Percentiles rank a stretch among this genome's conserved stretches.
phyloP scores from a whole-genome alignment of 2,888 invertebrate species.

The Platycheirus rosarum region DNA sequence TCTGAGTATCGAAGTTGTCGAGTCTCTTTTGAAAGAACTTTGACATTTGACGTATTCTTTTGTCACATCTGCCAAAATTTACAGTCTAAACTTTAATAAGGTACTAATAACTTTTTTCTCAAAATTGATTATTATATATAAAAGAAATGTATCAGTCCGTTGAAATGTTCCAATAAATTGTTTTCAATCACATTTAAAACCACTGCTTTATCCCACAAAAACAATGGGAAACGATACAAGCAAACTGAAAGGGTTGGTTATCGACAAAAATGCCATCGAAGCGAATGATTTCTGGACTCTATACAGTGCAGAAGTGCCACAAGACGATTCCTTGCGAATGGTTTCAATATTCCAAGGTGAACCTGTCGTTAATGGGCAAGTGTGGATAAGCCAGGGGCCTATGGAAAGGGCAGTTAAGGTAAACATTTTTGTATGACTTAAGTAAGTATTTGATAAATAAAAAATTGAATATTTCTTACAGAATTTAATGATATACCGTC shows the following conservation, averaged over 20 bases:
- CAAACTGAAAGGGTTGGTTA: constrained; percentile 87
- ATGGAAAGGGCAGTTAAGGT: constrained; percentile 91
- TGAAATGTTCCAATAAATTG: constrained; percentile 48
- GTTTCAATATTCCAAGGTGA: constrained; percentile 91
- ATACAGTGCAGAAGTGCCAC: constrained; percentile 82
- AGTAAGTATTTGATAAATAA: too few species aligned
- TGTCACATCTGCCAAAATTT: constrained; percentile 43
- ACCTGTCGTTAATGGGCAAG: constrained; percentile 85
- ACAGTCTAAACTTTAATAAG: too few species aligned
- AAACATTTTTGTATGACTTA: constrained; percentile 76
- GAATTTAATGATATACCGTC: constrained; percentile 93
- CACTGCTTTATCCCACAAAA: neutral
- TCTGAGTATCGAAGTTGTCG: too few species aligned
- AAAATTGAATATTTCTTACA: constrained; percentile 80
- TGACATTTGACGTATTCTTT: neutral
- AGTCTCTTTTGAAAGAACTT: too few species aligned
- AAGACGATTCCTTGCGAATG: constrained; percentile 84
- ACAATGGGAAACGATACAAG: constrained; percentile 91
- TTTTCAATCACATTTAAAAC: too few species aligned
- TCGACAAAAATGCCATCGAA: constrained; percentile 88
- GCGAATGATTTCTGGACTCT: constrained; percentile 91
- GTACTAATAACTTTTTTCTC: constrained; percentile 1
- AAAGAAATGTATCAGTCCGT: neutral
- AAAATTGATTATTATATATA: constrained; percentile 5
- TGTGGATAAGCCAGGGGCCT: constrained; percentile 87